Conservation (phyloP, 2,113 vertebrate genomes). For the Coturnix japonica region DNA sequence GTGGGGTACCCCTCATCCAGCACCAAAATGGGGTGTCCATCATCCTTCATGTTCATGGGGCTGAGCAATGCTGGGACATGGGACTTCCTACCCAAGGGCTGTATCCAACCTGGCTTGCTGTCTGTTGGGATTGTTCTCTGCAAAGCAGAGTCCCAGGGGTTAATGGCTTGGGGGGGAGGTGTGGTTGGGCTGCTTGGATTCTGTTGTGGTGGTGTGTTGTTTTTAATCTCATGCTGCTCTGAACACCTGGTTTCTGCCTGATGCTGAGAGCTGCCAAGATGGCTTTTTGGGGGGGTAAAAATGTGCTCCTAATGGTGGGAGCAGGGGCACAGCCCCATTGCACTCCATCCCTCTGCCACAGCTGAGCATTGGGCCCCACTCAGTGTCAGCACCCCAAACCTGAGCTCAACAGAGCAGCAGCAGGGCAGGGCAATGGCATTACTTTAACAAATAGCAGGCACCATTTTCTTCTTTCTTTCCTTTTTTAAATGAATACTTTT, state of each 20-base stretch:
- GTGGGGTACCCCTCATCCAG: not conserved
- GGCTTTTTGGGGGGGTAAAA: not conserved
- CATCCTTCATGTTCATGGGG: not conserved
- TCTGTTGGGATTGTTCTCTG: not conserved
- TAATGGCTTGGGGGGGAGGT: not conserved
- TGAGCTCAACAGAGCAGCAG: not conserved
- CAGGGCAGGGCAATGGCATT: not conserved
- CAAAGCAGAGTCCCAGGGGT: not conserved
- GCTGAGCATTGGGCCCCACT: rapidly evolving
- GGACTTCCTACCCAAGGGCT: not conserved
- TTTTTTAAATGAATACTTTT: no score
- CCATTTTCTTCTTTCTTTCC: not conserved
- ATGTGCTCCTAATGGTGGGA: not conserved
- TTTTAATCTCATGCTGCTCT: not conserved
- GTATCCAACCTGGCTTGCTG: not conserved
- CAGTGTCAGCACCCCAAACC: not conserved
- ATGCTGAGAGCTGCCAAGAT: not conserved
- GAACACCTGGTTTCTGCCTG: not conserved
- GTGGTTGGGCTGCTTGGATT: not conserved
- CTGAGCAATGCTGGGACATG: rapidly evolving
- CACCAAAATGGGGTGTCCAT: rapidly evolving
- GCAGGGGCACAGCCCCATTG: rapidly evolving
- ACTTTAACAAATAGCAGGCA: not conserved
- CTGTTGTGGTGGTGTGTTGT: no score
- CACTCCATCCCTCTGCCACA: not conserved